phyloP scores from a whole-genome alignment of 2,888 invertebrate genomes.

The Cheilosia scutellata region DNA sequence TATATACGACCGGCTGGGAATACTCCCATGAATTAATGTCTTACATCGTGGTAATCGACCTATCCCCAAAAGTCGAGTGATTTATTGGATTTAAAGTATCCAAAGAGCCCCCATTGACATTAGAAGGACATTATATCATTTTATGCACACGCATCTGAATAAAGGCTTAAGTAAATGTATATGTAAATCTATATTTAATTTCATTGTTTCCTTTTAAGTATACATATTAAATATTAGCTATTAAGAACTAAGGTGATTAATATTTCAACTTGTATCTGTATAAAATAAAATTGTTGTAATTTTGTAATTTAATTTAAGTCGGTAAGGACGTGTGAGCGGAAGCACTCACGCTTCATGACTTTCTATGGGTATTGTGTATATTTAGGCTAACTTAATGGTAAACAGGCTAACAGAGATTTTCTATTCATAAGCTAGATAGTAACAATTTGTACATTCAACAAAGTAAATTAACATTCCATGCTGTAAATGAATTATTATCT shows the following conservation, averaged over 20 bases:
- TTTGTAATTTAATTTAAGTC: conserved; percentile 36
- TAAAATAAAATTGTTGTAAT: conserved; percentile 30
- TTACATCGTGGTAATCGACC: conserved; percentile 38
- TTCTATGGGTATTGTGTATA: conserved; percentile 25
- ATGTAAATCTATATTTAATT: neutral
- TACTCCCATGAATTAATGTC: conserved; percentile 53
- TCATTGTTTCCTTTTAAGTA: conserved; percentile 4
- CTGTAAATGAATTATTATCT: conserved; percentile 46
- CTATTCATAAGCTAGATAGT: conserved; percentile 69
- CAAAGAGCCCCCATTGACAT: conserved; percentile 8
- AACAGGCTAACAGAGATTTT: conserved; percentile 42
- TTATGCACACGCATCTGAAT: conserved; percentile 36
- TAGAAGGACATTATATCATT: conserved; percentile 50
- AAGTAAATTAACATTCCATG: conserved; percentile 37
- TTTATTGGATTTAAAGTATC: conserved; percentile 55
- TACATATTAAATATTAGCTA: neutral
- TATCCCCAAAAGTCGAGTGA: conserved; percentile 50
- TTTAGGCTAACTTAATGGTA: conserved; percentile 47
- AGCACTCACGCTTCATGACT: conserved; percentile 32
- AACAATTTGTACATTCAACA: conserved; percentile 68
- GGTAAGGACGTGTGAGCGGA: conserved; percentile 8
- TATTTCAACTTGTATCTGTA: conserved; percentile 32
- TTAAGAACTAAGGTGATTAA: conserved; percentile 6
- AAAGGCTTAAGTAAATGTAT: conserved; percentile 45
- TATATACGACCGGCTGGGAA: conserved; percentile 43